Evolutionary conservation across 2,888 invertebrate genomes (phyloP).

Genomic region (Exocentrus adspersus): DNA sequence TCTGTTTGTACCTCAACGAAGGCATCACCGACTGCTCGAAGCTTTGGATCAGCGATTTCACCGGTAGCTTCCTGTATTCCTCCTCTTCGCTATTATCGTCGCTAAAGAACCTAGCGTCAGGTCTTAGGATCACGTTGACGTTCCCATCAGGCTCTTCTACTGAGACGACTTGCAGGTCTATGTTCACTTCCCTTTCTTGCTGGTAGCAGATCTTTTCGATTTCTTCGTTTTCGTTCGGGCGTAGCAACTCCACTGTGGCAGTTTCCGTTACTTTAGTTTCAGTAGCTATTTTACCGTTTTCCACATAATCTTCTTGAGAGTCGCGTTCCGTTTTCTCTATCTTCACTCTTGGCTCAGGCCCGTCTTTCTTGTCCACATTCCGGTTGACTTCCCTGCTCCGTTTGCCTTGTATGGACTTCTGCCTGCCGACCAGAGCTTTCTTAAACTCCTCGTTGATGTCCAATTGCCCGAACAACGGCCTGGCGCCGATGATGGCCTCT

Average conservation of each 20-base stretch:
- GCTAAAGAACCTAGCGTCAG: conserved; percentile 9
- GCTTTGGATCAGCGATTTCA: conserved; percentile 67
- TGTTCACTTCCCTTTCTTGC: conserved; percentile 56
- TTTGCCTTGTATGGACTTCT: conserved; percentile 54
- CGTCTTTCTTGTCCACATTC: conserved; percentile 39
- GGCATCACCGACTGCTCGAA: conserved; percentile 73
- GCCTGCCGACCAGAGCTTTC: conserved; percentile 57
- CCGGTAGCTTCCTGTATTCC: conserved; percentile 62
- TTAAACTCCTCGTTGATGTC: conserved; percentile 62
- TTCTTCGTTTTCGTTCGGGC: conserved; percentile 56
- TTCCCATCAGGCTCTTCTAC: conserved; percentile 46
- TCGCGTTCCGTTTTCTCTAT: conserved; percentile 48
- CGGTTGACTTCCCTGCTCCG: conserved; percentile 45
- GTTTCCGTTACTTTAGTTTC: conserved; percentile 52
- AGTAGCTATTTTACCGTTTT: conserved; percentile 48
- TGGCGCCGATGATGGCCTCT: conserved; percentile 60
- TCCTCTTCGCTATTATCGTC: no score
- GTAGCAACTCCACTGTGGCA: conserved; percentile 54
- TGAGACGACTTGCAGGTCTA: conserved; percentile 58
- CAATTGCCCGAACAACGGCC: conserved; percentile 60
- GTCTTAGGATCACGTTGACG: conserved; percentile 19
- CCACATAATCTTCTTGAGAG: conserved; percentile 40
- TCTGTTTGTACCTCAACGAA: conserved; percentile 66
- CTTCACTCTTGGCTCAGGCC: conserved; percentile 47
- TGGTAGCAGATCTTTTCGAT: conserved; percentile 59